These are phyloP conservation scores for Pseudobourletiella spinata DNA, from an alignment of 1,140 invertebrate species.

Conservation along the genomic window DNA sequence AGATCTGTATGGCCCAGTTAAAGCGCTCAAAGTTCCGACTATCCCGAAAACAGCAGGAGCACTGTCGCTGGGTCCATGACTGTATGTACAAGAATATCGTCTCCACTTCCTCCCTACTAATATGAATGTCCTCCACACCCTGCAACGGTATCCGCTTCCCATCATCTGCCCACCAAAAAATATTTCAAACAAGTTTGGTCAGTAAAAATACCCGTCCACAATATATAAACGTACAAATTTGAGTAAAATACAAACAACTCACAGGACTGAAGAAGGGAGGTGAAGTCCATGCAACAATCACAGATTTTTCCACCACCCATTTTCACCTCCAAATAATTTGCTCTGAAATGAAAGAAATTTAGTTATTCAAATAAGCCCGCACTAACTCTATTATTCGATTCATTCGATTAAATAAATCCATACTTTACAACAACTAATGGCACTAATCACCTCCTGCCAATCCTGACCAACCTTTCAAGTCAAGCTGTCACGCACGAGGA, in stretches of 20 bases:
- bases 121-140: constrained; percentile 34
- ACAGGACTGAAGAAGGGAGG: constrained; percentile 35
- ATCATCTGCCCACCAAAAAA: constrained; percentile 20
- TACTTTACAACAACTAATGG: too few species aligned
- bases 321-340: not conserved
- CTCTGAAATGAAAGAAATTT: too few species aligned
- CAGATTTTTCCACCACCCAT: constrained; percentile 35
- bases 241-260: constrained; percentile 4
- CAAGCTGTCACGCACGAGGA: too few species aligned
- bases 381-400: too few species aligned
- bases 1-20: constrained; percentile 71
- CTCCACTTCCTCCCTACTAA: constrained; percentile 50
- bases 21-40: constrained; percentile 81
- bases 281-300: constrained; percentile 36
- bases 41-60: constrained; percentile 85
- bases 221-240: not conserved
- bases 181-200: constrained; percentile 2
- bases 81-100: constrained; percentile 57
- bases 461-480: too few species aligned
- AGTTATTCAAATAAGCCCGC: too few species aligned
- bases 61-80: constrained; percentile 69
- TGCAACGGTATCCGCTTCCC: constrained; percentile 22
- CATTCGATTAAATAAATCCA: too few species aligned
- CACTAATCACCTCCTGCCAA: too few species aligned
- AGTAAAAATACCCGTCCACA: not conserved